Conservation (phyloP, 2,113 vertebrate genomes). For the Orthochromis indermauri region DNA sequence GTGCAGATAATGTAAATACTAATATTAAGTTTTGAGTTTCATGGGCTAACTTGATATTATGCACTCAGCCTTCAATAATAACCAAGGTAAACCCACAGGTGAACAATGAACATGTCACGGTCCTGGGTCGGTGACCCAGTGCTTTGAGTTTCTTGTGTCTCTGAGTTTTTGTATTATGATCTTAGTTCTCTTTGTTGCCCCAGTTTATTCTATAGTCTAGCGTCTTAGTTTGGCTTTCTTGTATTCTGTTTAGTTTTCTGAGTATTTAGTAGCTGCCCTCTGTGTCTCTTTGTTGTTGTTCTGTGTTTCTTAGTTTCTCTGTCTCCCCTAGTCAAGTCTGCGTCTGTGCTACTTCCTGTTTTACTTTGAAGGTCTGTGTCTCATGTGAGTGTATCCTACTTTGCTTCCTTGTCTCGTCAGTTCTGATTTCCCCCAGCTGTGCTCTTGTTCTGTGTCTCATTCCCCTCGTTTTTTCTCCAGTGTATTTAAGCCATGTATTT, state of each 20-base stretch:
- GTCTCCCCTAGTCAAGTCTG: not conserved
- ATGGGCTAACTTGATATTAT: not conserved
- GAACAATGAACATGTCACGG: not conserved
- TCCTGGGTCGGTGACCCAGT: not conserved
- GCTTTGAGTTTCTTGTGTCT: not conserved
- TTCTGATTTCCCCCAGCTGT: not conserved
- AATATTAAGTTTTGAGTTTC: not conserved
- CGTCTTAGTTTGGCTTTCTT: not conserved
- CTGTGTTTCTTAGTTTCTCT: not conserved
- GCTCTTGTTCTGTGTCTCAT: not conserved
- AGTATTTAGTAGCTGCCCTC: not conserved
- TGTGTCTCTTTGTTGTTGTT: not conserved
- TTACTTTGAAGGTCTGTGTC: not conserved
- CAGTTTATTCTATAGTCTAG: not conserved
- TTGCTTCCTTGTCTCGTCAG: not conserved
- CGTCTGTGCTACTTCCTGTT: not conserved
- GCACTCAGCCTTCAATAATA: not conserved
- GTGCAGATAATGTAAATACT: not conserved
- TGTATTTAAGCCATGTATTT: too few relatives aligned
- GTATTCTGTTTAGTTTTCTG: not conserved
- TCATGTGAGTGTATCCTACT: too few relatives aligned
- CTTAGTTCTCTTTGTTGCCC: not conserved
- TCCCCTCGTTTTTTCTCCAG: not conserved
- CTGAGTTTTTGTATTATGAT: not conserved
- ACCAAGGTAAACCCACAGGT: not conserved